These are phyloP conservation scores for Callorhinus ursinus DNA, from an alignment of 2,113 vertebrate genomes.

Conservation along the genomic window DNA sequence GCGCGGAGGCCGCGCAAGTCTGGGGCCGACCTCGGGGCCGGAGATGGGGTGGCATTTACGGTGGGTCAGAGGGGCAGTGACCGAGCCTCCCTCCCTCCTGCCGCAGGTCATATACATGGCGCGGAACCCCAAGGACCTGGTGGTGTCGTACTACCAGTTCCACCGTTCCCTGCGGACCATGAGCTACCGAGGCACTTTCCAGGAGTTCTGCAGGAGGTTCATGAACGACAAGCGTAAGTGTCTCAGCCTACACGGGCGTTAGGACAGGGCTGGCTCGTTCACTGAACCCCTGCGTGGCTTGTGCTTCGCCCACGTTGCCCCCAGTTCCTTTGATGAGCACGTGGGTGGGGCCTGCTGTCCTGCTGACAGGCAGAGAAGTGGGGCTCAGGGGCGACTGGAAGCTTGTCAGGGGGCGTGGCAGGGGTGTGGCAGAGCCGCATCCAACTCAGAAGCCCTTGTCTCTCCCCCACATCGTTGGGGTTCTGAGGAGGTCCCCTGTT, in stretches of 20 bases:
- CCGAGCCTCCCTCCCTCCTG: accelerated
- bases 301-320: accelerated
- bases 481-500: neutral
- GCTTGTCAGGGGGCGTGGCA: accelerated
- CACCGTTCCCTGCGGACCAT: slow-evolving; percentile 98
- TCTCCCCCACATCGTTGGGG: accelerated
- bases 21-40: neutral
- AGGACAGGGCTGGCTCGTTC: accelerated
- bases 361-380: accelerated
- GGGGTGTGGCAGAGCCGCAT: accelerated
- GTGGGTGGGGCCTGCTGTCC: accelerated
- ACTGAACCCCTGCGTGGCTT: accelerated
- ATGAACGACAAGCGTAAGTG: slow-evolving; percentile 97
- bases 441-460: accelerated
- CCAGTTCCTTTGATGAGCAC: accelerated
- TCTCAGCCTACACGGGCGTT: accelerated
- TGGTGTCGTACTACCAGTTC: slow-evolving; percentile 99
- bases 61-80: neutral
- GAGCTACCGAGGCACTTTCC: slow-evolving; percentile 99
- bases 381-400: accelerated
- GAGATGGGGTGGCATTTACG: neutral
- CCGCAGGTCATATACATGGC: slow-evolving; percentile 98
- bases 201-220: slow-evolving; percentile 98
- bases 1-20: neutral
- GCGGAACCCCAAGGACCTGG: slow-evolving; percentile 98